These are phyloP conservation scores for Pocillopora meandrina DNA, from an alignment of 92 coral and sea anemone species.

Conservation along the genomic window DNA sequence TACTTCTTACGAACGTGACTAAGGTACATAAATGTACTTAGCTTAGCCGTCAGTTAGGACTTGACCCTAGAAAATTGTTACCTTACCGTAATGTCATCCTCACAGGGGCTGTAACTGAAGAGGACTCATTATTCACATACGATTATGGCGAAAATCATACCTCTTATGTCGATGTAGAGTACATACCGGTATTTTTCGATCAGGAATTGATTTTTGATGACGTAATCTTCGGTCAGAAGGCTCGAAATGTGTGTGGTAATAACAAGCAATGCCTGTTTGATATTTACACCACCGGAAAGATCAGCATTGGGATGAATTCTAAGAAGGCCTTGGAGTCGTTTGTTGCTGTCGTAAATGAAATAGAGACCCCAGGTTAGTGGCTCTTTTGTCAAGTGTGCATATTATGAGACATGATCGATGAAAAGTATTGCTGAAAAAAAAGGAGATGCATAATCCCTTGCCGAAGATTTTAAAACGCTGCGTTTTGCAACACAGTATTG, in stretches of 20 bases:
- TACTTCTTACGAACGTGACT: no score
- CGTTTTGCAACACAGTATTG: no score
- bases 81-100: background rate
- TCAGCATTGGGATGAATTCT: slow-evolving; percentile 61
- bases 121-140: slow-evolving; percentile 59
- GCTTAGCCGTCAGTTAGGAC: no score
- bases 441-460: no score
- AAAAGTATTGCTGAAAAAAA: no score
- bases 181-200: slow-evolving; percentile 63
- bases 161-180: slow-evolving; percentile 37
- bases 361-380: slow-evolving; percentile 47
- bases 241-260: slow-evolving; percentile 50
- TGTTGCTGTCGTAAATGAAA: slow-evolving; percentile 44
- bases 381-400: background rate
- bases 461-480: no score
- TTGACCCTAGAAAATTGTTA: no score
- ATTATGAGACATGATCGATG: background rate
- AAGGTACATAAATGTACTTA: no score
- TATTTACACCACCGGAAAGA: slow-evolving; percentile 63
- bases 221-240: slow-evolving; percentile 39
- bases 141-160: slow-evolving; percentile 41
- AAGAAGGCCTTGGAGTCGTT: slow-evolving; percentile 32
- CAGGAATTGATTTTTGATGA: slow-evolving; percentile 30
- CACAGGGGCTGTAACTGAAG: slow-evolving; percentile 50
- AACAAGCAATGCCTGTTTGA: slow-evolving; percentile 67